Evolutionary conservation across 2,113 vertebrate genomes (phyloP), one percentile per base, ranked within the genome.

Genomic region (Abramis brama): DNA sequence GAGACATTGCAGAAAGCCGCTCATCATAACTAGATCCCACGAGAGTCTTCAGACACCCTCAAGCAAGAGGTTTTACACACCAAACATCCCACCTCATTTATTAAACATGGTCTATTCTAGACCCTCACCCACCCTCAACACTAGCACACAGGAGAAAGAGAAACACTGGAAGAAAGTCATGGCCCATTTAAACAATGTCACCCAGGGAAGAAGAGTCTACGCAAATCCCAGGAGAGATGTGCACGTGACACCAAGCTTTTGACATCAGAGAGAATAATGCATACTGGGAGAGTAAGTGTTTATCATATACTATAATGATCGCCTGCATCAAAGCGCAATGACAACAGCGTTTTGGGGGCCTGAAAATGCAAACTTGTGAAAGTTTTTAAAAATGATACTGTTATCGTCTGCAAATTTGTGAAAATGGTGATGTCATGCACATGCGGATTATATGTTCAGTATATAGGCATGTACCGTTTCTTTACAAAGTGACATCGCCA

Each of bases 21-120:
- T 77, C 78, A 89, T 80, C 84, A 86, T 92, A 94, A 92, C 89
- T 90, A 93, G 91, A 88, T 89, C 91, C 92, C 6, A 27, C 80
- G 84, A 90, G 39, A 43, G 45, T 39, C 45, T 33, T 60, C 62
- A 27, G 25, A 17, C 13, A 60, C 70, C 75, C 71, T 82, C 62
- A 70, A 82, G 79, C 62, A 70, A 43, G 84, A 66, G 83, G 50
- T 50, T 66, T 59, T 81, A 68, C 23, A 66, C 47, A 82, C 59
- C 70, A 82, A 81, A 70, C 50, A 82, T 88, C 70, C 36, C 71
- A 19, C 43, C 86, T 93, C 86, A 92, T 93, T 86, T 60, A 92
- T 93, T 90, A 93, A 91, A 87, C 66, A 93, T 88, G n/a, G 76
- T 47, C 62, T 43, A 43, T 43, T 43, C 43, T 70, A 50, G 79